Base-by-base conservation (phyloP, 1,140 invertebrate genomes). In the Carposina sasakii region DNA sequence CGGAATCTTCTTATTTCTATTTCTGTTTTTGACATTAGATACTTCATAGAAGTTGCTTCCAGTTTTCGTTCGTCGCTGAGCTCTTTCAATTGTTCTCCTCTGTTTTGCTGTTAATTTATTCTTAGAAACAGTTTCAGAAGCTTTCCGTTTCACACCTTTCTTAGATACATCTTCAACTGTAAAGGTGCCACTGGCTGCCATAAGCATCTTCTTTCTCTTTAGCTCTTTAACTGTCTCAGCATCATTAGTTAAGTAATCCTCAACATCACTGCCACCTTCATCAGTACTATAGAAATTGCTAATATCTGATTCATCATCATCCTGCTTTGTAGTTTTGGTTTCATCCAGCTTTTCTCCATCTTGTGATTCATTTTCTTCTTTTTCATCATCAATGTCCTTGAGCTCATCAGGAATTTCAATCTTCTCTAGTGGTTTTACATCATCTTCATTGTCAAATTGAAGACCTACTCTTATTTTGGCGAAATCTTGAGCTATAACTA, bases 31-130 rank as follows among this genome's bases (percentile, higher is more conserved):
- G 20, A 98, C 96, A 89, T 98, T 97, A 2, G 92, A 89, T 20
- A 93, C 89, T 86, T 96, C 92, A 79, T 98, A 98, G 73, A 98
- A 98, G 82, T 97, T 94, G 68, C 92, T 94, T 51, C 96, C 96
- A 55, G 95, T 92, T 68, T 96, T 97, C 74, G 94, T 96, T 2
- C 91, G 86, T 70, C 92, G 94, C 53, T 89, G 86, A 15, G 90
- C 87, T 45, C 94, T 87, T 57, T 96, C 92, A 12, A 91, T 48
- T 5, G 91, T 91, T 63, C 95, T 87, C 57, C 90, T 89, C 65
- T 95, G 87, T 82, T 93, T 96, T 45, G 92, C 93, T 9, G 90
- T 95, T 30, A 93, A 65, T 60, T 89, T 91, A 31, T 73, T 85
- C 28, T 66, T 71, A 19, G 52, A 31, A 3, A 52, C 48, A 24